phyloP scores from a whole-genome alignment of 2,113 vertebrate genomes.

The Ranitomeya imitator region DNA sequence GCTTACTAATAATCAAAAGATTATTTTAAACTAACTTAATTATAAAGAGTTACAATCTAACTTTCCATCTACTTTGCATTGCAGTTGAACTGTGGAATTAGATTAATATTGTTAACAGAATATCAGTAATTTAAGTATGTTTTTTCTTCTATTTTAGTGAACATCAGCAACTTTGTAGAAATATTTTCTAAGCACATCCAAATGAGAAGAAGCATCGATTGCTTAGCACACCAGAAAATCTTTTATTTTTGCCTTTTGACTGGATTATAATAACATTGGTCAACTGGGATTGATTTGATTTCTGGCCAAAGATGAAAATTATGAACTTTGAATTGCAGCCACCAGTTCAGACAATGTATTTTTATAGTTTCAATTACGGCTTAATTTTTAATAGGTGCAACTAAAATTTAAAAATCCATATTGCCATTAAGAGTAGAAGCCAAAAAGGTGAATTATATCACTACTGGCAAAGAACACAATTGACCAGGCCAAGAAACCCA shows the following conservation, averaged over 20 bases:
- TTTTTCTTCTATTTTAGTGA: background rate
- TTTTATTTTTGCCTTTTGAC: conserved; percentile 13
- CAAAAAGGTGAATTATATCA: conserved; percentile 40
- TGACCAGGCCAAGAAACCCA: conserved; percentile 7
- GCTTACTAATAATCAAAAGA: background rate
- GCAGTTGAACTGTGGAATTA: background rate
- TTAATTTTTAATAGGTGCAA: conserved; percentile 41
- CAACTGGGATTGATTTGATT: conserved; percentile 14
- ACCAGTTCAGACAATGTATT: conserved; percentile 44
- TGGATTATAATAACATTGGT: conserved; percentile 27
- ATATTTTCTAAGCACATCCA: background rate
- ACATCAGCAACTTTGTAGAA: background rate
- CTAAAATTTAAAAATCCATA: conserved; percentile 44
- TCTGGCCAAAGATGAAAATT: conserved; percentile 22
- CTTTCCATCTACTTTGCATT: background rate
- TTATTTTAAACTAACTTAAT: background rate
- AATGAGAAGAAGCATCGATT: background rate
- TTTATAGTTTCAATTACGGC: conserved; percentile 46
- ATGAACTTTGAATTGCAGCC: conserved; percentile 27
- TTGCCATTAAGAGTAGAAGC: conserved; percentile 8
- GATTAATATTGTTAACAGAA: background rate
- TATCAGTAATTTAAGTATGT: background rate
- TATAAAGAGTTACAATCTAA: background rate
- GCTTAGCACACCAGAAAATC: background rate
- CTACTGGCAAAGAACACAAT: background rate